These are phyloP conservation scores for Phylloscopus whistleri DNA, from an alignment of 2,113 vertebrate species.

Conservation along the genomic window DNA sequence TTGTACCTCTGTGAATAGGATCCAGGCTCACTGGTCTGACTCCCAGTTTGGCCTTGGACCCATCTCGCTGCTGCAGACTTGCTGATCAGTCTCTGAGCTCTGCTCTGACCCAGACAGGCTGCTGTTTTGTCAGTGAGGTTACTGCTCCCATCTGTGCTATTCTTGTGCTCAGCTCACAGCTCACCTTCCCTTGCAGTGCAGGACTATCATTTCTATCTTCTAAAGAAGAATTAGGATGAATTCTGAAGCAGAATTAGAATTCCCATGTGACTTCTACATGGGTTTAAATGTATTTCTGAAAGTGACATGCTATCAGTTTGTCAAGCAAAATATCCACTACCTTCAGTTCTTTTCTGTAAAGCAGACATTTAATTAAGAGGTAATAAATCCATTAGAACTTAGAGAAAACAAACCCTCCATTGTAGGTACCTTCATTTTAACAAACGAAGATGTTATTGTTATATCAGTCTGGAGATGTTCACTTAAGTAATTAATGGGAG, in stretches of 20 bases:
- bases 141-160: neutral
- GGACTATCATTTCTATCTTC: neutral
- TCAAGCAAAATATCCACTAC: neutral
- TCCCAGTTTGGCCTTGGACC: neutral
- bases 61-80: neutral
- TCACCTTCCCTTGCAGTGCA: neutral
- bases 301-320: neutral
- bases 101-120: fast-evolving
- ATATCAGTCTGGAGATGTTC: neutral
- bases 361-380: neutral
- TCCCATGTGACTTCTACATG: neutral
- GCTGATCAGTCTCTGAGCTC: neutral
- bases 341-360: neutral
- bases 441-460: neutral
- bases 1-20: fast-evolving
- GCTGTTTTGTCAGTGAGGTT: neutral
- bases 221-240: neutral
- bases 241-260: neutral
- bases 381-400: neutral
- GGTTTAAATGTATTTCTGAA: neutral
- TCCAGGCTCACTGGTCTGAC: neutral
- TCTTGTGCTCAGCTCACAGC: fast-evolving
- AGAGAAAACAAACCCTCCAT: neutral
- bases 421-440: neutral
- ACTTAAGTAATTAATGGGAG: neutral